Percentiles rank a stretch among this genome's conserved stretches.
These are phyloP conservation scores for Elephantulus edwardii DNA, from an alignment of 2,113 vertebrate species.

Conservation along the genomic window DNA sequence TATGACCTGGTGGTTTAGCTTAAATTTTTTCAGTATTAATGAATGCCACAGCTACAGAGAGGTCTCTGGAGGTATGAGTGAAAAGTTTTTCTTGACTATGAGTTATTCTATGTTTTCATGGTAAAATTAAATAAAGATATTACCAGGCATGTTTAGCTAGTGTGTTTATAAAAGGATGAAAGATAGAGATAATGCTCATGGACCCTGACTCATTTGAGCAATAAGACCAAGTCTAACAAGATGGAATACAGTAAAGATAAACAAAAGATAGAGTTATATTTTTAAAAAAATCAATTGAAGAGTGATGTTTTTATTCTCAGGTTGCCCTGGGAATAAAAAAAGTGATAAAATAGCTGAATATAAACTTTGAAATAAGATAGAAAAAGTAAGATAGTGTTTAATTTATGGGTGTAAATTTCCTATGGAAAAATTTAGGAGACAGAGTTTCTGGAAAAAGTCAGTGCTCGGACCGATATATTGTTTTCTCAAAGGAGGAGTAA, in stretches of 20 bases:
- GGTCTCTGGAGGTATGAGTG: not conserved
- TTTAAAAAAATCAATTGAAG: not conserved
- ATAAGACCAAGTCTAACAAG: not conserved
- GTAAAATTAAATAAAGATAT: not conserved
- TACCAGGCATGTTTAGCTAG: not conserved
- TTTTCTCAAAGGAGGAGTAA: not conserved
- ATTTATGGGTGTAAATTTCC: not conserved
- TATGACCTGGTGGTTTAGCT: not conserved
- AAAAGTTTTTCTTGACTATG: not conserved
- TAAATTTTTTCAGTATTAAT: not conserved
- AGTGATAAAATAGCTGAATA: not conserved
- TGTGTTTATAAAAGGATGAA: not conserved
- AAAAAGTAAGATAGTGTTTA: not conserved
- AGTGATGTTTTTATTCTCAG: slow-evolving; percentile 8
- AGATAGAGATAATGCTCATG: not conserved
- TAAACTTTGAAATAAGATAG: not conserved
- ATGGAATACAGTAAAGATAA: slow-evolving; percentile 14
- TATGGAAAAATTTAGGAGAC: not conserved
- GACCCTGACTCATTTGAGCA: not conserved
- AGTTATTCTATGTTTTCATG: not conserved
- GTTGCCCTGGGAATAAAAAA: not conserved
- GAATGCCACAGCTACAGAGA: not conserved
- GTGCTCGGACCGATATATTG: not conserved
- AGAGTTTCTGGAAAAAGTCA: not conserved
- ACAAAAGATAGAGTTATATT: not conserved